phyloP scores from a whole-genome alignment of 2,888 invertebrate species.

The Embidobia sp. region DNA sequence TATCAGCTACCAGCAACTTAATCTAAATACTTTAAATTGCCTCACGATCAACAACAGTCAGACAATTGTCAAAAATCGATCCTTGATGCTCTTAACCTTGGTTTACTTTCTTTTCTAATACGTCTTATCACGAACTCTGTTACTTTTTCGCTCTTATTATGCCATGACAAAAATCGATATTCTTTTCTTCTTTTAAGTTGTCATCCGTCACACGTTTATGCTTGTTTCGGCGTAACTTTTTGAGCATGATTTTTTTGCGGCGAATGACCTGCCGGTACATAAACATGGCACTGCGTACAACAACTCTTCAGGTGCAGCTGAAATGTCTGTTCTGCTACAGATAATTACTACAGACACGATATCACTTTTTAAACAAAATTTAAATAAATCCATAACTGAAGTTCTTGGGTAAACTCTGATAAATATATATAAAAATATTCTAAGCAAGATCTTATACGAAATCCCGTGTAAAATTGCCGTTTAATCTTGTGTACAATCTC shows the following conservation, averaged over 20 bases:
- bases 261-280: slow-evolving; percentile 58
- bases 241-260: slow-evolving; percentile 67
- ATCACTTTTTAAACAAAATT: no score
- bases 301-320: slow-evolving; percentile 39
- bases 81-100: slow-evolving; percentile 52
- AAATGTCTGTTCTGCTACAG: no score
- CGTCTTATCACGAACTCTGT: slow-evolving; percentile 4
- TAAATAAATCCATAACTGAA: no score
- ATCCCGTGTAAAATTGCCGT: no score
- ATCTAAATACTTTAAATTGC: slow-evolving; percentile 23
- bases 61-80: slow-evolving; percentile 43
- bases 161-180: slow-evolving; percentile 19
- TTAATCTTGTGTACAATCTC: no score
- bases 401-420: no score
- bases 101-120: slow-evolving; percentile 40
- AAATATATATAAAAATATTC: no score
- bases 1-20: slow-evolving; percentile 23
- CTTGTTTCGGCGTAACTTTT: slow-evolving; percentile 61
- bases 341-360: no score
- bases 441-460: no score
- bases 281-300: slow-evolving; percentile 35
- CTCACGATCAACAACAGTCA: slow-evolving; percentile 27
- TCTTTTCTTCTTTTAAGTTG: slow-evolving; percentile 32
- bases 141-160: slow-evolving; percentile 17
- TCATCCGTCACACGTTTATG: slow-evolving; percentile 48